Conservation (phyloP, 2,113 vertebrate genomes). For the Amphiprion ocellaris region DNA sequence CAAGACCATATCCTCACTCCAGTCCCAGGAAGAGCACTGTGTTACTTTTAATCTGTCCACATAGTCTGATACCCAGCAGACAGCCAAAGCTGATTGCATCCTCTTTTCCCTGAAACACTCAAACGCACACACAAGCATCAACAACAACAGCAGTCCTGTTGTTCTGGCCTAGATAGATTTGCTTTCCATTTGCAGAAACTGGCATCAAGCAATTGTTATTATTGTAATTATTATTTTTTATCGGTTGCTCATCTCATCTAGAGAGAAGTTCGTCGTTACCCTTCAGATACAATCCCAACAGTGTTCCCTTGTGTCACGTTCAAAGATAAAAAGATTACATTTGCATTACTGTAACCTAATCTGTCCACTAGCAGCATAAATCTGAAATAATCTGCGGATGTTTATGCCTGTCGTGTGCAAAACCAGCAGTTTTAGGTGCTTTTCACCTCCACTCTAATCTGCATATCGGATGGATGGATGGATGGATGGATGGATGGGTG, state of each 20-base stretch:
- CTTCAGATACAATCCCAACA: neutral
- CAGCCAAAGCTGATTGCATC: constrained; percentile 44
- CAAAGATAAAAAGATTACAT: neutral
- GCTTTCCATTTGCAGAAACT: constrained; percentile 11
- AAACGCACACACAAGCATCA: neutral
- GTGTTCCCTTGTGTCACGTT: neutral
- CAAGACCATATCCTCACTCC: constrained; percentile 13
- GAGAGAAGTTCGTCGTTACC: neutral
- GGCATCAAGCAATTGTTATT: neutral
- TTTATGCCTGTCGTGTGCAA: constrained; percentile 11
- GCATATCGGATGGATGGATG: neutral
- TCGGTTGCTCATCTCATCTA: neutral
- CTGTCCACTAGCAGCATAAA: constrained; percentile 4
- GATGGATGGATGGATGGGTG: neutral
- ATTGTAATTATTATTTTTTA: neutral
- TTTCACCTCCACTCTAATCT: constrained; percentile 15
- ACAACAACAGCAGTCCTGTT: constrained; percentile 7
- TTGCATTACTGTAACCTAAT: constrained; percentile 27
- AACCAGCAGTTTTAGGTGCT: constrained; percentile 9
- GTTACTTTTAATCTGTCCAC: constrained; percentile 38
- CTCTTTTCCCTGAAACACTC: constrained; percentile 44
- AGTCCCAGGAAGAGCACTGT: constrained; percentile 42
- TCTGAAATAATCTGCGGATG: constrained; percentile 36
- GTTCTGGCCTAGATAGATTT: constrained; percentile 8
- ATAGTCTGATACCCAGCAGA: constrained; percentile 27